A percentile compares a stretch with the other conserved stretches of the same genome.
Conservation (phyloP, 2,797 vertebrate genomes). For the Crenichthys baileyi region DNA sequence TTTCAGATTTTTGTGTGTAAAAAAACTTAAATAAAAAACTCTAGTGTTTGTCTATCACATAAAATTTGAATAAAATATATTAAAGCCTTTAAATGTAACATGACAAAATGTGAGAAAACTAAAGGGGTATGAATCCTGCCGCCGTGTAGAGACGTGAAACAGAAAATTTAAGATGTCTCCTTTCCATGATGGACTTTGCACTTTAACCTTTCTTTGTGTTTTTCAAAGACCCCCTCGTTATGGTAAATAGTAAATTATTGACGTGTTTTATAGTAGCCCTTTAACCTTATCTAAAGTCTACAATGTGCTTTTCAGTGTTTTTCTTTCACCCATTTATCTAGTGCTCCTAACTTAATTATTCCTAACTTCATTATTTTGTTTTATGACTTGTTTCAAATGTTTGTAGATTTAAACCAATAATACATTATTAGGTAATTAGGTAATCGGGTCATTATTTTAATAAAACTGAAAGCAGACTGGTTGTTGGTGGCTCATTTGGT, state of each 20-base stretch:
- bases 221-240: not conserved
- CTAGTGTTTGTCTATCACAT: not conserved
- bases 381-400: not conserved
- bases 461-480: not conserved
- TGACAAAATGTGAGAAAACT: not conserved
- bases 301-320: not conserved
- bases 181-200: not conserved
- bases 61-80: not conserved
- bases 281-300: not conserved
- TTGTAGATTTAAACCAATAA: not conserved
- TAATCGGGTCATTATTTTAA: not conserved
- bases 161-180: not conserved
- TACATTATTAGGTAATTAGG: not conserved
- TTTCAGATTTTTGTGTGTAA: no score
- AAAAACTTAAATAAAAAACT: no score
- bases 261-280: constrained; percentile 4
- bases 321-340: not conserved
- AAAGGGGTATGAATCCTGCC: not conserved
- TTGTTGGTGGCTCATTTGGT: no score
- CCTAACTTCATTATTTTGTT: not conserved
- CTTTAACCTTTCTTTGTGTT: not conserved
- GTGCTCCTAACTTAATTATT: no score
- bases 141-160: not conserved
- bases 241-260: constrained; percentile 10
- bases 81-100: not conserved